These are phyloP conservation scores for Sycophila sp. DNA, from an alignment of 1,140 invertebrate genomes.

Conservation along the genomic window DNA sequence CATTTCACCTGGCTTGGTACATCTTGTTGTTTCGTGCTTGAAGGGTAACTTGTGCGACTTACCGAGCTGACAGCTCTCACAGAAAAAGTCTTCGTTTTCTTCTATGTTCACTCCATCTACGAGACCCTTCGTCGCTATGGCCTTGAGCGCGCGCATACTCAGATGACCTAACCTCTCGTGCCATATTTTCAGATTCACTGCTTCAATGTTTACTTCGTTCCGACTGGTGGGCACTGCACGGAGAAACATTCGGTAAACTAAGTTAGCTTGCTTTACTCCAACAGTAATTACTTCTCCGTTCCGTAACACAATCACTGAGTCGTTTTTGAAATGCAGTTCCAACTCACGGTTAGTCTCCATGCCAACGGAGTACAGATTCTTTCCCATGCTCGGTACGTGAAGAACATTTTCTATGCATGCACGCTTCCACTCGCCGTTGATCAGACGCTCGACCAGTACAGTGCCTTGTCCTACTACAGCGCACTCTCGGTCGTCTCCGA, in stretches of 20 bases:
- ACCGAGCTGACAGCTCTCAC: slow-evolving; percentile 54
- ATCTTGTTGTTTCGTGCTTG: slow-evolving; percentile 37
- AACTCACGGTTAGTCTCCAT: slow-evolving; percentile 32
- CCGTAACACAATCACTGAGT: neutral
- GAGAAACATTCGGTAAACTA: slow-evolving; percentile 32
- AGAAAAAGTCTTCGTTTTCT: slow-evolving; percentile 37
- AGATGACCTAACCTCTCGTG: slow-evolving; percentile 30
- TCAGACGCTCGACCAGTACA: slow-evolving; percentile 18
- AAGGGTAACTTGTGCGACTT: slow-evolving; percentile 40
- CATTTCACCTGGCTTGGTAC: slow-evolving; percentile 49
- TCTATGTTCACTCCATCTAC: slow-evolving; percentile 18
- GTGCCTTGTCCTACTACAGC: slow-evolving; percentile 23
- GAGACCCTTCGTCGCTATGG: slow-evolving; percentile 1
- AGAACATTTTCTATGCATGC: slow-evolving; percentile 32
- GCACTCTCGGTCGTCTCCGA: slow-evolving; percentile 1
- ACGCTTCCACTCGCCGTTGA: slow-evolving; percentile 19
- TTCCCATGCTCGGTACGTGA: slow-evolving; percentile 26
- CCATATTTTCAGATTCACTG: slow-evolving; percentile 27
- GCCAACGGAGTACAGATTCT: slow-evolving; percentile 42
- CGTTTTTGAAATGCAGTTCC: neutral
- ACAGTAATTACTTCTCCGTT: slow-evolving; percentile 19
- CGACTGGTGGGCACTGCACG: neutral
- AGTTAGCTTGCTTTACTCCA: slow-evolving; percentile 32
- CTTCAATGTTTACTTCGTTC: neutral
- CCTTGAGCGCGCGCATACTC: neutral